Conservation (phyloP, 2,113 vertebrate species). For the Axis porcinus region DNA sequence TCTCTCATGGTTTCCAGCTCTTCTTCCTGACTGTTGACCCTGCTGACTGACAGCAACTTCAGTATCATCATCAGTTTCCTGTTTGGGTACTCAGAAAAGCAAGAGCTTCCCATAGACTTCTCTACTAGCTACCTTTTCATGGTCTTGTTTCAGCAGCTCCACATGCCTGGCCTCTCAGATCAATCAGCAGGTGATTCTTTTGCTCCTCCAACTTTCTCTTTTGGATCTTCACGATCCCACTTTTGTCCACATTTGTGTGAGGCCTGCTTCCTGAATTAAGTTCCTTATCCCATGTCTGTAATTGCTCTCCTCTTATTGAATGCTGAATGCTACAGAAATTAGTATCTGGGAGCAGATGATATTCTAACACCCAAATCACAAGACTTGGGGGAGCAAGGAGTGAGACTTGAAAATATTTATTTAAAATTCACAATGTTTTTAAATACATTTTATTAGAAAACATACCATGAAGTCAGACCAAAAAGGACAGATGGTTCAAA, state of each 20-base stretch:
- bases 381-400: background rate
- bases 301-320: background rate
- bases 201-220: background rate
- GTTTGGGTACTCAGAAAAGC: background rate
- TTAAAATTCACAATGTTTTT: background rate
- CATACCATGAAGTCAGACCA: background rate
- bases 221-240: background rate
- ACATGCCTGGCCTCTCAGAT: background rate
- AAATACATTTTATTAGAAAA: background rate
- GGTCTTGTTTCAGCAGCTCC: background rate
- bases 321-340: background rate
- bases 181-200: background rate
- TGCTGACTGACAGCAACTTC: background rate
- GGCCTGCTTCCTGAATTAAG: background rate
- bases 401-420: background rate
- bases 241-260: background rate
- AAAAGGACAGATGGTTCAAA: background rate
- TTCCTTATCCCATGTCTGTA: background rate
- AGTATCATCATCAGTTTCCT: background rate
- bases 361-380: background rate
- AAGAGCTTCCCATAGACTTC: background rate
- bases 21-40: background rate
- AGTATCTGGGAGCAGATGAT: background rate
- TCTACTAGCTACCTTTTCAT: background rate
- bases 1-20: background rate